A percentile compares a stretch with the other conserved stretches of the same genome.
phyloP scores from a whole-genome alignment of 2,797 vertebrate species.

The Scleropages formosus region DNA sequence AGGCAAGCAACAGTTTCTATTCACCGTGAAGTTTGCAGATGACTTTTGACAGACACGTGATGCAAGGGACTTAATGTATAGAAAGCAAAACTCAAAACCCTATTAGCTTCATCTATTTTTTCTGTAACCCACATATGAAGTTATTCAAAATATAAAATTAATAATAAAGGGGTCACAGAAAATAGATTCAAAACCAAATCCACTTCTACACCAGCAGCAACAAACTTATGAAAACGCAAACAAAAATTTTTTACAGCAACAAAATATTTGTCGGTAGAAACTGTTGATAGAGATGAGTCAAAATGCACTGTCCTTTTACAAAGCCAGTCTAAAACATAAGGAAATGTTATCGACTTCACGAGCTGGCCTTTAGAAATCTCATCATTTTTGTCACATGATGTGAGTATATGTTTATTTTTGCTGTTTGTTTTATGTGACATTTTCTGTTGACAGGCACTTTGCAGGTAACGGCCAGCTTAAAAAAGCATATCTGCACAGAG shows the following conservation, averaged over 20 bases:
- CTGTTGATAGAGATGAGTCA: not conserved
- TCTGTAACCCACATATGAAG: no score
- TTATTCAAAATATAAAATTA: no score
- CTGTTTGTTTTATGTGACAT: constrained; percentile 51
- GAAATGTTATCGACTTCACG: not conserved
- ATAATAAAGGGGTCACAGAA: no score
- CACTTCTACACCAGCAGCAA: constrained; percentile 8
- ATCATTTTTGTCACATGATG: constrained; percentile 67
- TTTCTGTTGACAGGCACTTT: constrained; percentile 77
- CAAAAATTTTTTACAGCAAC: not conserved
- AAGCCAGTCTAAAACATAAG: not conserved
- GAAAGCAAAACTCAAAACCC: no score
- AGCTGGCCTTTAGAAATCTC: constrained; percentile 27
- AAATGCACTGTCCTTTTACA: constrained; percentile 7
- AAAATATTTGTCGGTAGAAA: not conserved
- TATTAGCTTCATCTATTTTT: no score
- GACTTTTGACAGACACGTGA: no score
- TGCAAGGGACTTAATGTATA: not conserved
- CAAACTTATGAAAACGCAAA: not conserved
- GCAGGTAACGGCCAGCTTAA: constrained; percentile 57
- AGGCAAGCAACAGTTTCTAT: not conserved
- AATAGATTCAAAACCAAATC: no score
- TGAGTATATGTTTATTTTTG: constrained; percentile 63
- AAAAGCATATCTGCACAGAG: constrained; percentile 49
- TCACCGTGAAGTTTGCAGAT: no score